A percentile compares a stretch with the other conserved stretches of the same genome.
Conservation (phyloP, 2,888 invertebrate species). For the Ganaspis brasiliensis region DNA sequence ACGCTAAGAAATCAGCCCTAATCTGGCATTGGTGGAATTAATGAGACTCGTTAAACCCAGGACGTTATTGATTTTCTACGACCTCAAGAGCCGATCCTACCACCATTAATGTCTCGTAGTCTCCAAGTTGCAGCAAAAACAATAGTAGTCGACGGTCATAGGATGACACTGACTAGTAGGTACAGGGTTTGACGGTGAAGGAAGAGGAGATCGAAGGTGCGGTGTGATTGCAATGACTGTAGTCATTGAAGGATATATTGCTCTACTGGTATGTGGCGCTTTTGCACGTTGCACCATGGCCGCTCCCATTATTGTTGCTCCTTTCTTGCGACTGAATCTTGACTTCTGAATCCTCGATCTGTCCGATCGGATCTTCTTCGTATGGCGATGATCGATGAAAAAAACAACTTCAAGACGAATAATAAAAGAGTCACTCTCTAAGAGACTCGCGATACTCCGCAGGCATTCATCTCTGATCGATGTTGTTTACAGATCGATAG, state of each 20-base stretch:
- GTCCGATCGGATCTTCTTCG: constrained; percentile 39
- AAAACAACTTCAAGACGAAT: constrained; percentile 20
- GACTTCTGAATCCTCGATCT: constrained; percentile 41
- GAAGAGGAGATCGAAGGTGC: constrained; percentile 59
- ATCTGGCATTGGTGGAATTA: constrained; percentile 42
- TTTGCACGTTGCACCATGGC: constrained; percentile 56
- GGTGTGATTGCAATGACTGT: constrained; percentile 60
- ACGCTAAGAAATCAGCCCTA: constrained; percentile 39
- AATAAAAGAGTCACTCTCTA: constrained; percentile 21
- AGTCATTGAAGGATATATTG: constrained; percentile 64
- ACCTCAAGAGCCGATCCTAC: constrained; percentile 54
- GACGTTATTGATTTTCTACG: constrained; percentile 59
- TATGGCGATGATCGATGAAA: constrained; percentile 38
- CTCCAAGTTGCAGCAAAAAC: constrained; percentile 54
- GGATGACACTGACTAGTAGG: constrained; percentile 55
- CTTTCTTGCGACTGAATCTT: constrained; percentile 12
- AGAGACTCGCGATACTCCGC: not conserved
- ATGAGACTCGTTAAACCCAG: constrained; percentile 50
- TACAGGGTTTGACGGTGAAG: constrained; percentile 42
- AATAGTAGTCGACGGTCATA: constrained; percentile 54
- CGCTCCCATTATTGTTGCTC: constrained; percentile 50
- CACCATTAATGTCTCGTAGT: constrained; percentile 61
- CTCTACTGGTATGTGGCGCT: constrained; percentile 58
- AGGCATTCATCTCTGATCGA: constrained; percentile 16
- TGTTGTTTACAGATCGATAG: constrained; percentile 38